Evolutionary conservation across 37 sponge, comb jelly and placozoan species (phyloP).

Genomic region (Beroe forskalii): DNA sequence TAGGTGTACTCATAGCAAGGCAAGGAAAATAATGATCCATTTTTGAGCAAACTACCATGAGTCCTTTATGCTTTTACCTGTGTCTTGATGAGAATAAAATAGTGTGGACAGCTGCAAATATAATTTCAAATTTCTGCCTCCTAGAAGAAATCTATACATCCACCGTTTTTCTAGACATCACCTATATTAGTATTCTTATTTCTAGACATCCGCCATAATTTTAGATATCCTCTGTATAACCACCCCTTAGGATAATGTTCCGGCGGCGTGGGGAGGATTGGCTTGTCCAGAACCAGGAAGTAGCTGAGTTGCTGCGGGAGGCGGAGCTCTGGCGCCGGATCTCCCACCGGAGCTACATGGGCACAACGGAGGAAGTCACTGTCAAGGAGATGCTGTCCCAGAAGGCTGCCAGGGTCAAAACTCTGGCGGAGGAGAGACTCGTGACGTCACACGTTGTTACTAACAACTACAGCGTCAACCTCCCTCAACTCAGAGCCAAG

Average conservation of each 20-base stretch:
- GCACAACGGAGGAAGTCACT: conserved; percentile 48
- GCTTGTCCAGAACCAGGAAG: conserved; percentile 14
- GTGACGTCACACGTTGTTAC: neutral
- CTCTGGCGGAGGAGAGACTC: conserved; percentile 25
- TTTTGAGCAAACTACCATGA: no score
- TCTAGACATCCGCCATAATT: no score
- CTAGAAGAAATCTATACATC: no score
- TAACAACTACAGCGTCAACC: conserved; percentile 47
- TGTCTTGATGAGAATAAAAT: no score
- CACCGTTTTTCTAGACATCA: no score
- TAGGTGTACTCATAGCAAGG: no score
- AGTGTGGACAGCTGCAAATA: no score
- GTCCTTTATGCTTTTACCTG: no score
- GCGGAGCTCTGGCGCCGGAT: conserved; percentile 88
- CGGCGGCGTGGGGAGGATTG: neutral
- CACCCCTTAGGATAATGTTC: neutral
- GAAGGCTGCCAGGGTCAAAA: conserved; percentile 11
- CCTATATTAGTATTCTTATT: no score
- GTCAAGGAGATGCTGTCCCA: conserved; percentile 37
- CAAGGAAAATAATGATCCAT: no score
- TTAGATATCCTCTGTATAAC: no score
- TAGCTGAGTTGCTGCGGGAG: conserved; percentile 87
- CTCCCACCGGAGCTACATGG: conserved; percentile 71
- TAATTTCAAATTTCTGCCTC: no score
- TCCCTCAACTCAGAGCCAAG: conserved; percentile 52